Conservation (phyloP, 2,888 invertebrate species). For the Spodoptera littoralis region DNA sequence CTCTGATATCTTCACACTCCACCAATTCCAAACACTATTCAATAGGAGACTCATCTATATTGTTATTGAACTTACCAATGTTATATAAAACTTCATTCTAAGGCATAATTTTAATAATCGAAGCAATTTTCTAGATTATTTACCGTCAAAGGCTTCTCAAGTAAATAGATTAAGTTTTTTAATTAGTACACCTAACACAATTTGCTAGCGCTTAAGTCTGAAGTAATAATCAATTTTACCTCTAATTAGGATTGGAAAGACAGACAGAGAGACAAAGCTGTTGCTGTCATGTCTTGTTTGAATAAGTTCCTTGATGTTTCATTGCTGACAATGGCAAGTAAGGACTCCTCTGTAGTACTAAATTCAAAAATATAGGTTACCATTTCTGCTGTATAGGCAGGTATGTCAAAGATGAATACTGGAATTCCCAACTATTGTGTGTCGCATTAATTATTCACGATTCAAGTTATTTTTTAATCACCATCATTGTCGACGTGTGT, state of each 20-base stretch:
- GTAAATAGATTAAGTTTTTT: slow-evolving; percentile 48
- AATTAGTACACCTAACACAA: slow-evolving; percentile 43
- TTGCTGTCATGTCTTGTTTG: slow-evolving; percentile 17
- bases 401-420: too few species aligned
- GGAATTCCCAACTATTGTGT: slow-evolving; percentile 22
- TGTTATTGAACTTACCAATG: background rate
- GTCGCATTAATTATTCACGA: slow-evolving; percentile 35
- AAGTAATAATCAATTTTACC: slow-evolving; percentile 40
- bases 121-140: slow-evolving; percentile 38
- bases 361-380: background rate
- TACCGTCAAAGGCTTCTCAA: slow-evolving; percentile 38
- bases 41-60: background rate
- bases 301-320: slow-evolving; percentile 7
- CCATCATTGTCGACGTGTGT: slow-evolving; percentile 50
- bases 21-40: background rate
- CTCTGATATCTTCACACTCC: too few species aligned
- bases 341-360: background rate
- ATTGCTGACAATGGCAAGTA: background rate
- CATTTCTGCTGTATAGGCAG: background rate
- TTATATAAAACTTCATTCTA: slow-evolving; percentile 20
- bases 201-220: slow-evolving; percentile 35
- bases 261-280: slow-evolving; percentile 15
- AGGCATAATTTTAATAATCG: slow-evolving; percentile 29
- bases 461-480: slow-evolving; percentile 50
- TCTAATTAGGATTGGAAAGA: slow-evolving; percentile 24